Conservation (phyloP, 2,888 invertebrate genomes). For the Athalia circularis region DNA sequence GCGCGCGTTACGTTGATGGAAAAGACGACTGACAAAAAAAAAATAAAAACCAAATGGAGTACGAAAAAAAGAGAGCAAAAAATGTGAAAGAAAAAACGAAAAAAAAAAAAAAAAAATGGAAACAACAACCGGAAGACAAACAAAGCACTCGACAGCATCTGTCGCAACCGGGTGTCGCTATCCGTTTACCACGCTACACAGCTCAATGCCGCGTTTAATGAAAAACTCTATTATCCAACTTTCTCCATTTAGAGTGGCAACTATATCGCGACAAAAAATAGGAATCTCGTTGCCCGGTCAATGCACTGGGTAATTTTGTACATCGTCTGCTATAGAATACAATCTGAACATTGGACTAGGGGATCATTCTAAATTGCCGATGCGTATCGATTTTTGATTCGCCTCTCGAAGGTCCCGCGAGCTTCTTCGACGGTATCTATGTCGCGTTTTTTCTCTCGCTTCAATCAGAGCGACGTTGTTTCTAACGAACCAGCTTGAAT, state of each 20-base stretch:
- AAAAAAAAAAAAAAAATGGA: background rate
- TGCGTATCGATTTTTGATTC: too few species aligned
- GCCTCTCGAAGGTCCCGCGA: too few species aligned
- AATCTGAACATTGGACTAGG: too few species aligned
- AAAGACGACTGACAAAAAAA: background rate
- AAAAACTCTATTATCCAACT: slow-evolving; percentile 14
- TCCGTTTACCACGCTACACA: background rate
- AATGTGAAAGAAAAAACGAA: too few species aligned
- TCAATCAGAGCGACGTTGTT: too few species aligned
- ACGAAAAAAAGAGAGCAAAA: background rate
- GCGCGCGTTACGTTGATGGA: background rate
- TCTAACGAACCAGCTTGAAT: too few species aligned
- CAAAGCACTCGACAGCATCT: slow-evolving; percentile 36
- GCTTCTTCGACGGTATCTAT: too few species aligned
- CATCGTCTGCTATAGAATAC: too few species aligned
- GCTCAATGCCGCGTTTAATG: slow-evolving; percentile 20
- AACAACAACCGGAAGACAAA: slow-evolving; percentile 27
- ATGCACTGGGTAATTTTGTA: too few species aligned
- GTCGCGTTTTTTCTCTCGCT: too few species aligned
- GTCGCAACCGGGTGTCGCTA: slow-evolving; percentile 11
- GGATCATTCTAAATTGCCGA: too few species aligned
- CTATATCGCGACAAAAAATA: background rate
- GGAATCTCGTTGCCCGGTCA: too few species aligned
- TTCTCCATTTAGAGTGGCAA: background rate
- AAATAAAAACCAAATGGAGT: background rate